phyloP scores from a whole-genome alignment of 2,113 vertebrate species.

The Oreochromis aureus region DNA sequence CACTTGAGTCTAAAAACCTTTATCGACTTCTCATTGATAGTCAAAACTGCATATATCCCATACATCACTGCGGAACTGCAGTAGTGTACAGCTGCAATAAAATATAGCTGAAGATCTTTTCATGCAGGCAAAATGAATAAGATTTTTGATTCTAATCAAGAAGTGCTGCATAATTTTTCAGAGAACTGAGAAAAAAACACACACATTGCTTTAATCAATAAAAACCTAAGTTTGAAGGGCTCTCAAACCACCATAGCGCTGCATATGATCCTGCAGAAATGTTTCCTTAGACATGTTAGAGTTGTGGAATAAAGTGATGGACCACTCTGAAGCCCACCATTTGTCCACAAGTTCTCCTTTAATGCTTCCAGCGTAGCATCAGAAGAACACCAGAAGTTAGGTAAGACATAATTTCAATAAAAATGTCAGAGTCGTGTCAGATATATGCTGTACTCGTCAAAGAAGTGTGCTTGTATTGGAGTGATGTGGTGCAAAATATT shows the following conservation, averaged over 20 bases:
- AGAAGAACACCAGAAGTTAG: neutral
- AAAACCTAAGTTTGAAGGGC: neutral
- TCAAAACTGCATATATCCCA: neutral
- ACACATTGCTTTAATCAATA: neutral
- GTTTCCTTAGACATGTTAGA: neutral
- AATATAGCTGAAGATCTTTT: neutral
- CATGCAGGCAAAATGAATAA: conserved; percentile 28
- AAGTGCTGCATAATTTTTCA: conserved; percentile 10
- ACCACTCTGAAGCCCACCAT: neutral
- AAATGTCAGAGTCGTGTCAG: neutral
- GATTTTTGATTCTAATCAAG: neutral
- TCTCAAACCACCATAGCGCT: neutral
- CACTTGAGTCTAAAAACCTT: neutral
- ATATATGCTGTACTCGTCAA: neutral
- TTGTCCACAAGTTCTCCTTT: neutral
- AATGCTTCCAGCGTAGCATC: neutral
- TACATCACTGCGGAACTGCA: neutral
- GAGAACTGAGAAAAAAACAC: neutral
- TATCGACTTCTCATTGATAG: neutral
- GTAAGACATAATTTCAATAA: neutral
- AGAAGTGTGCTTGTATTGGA: conserved; percentile 31
- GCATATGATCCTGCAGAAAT: neutral
- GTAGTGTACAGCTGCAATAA: neutral
- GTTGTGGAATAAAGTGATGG: neutral
- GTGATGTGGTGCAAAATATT: neutral